A percentile compares a stretch with the other conserved stretches of the same genome.
These are phyloP conservation scores for Contarinia nasturtii DNA, from an alignment of 1,140 invertebrate species.

Conservation along the genomic window DNA sequence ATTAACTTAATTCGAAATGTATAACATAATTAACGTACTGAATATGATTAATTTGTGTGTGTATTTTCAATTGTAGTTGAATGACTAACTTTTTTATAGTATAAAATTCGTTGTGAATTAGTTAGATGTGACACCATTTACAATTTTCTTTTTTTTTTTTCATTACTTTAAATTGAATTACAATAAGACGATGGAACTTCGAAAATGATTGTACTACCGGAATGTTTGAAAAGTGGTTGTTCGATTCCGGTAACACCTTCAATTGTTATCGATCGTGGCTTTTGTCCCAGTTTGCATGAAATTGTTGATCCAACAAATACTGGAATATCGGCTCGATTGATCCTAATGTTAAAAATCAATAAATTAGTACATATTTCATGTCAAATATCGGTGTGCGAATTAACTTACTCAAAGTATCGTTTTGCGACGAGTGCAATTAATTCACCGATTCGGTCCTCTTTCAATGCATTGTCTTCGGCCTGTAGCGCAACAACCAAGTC, in stretches of 20 bases:
- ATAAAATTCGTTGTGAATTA: no score
- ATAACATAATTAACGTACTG: no score
- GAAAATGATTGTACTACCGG: conserved; percentile 17
- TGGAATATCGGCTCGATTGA: conserved; percentile 14
- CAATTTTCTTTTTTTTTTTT: neutral
- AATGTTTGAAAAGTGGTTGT: conserved; percentile 15
- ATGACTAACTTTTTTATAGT: no score
- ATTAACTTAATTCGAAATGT: no score
- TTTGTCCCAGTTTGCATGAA: conserved; percentile 16
- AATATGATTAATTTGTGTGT: no score
- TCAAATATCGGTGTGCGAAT: neutral
- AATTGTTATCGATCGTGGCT: conserved; percentile 15
- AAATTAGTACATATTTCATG: neutral
- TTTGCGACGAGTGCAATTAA: conserved; percentile 64
- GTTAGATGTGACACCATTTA: neutral
- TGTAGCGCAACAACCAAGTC: conserved; percentile 64
- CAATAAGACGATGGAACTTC: conserved; percentile 21
- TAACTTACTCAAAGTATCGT: conserved; percentile 50
- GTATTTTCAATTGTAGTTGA: no score
- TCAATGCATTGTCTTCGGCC: conserved; percentile 16
- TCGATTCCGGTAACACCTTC: conserved; percentile 18
- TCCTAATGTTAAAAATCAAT: neutral
- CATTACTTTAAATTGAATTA: conserved; percentile 1
- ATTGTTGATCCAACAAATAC: conserved; percentile 18
- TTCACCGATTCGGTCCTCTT: conserved; percentile 66